Percentiles rank a stretch among this genome's conserved stretches.
These are phyloP conservation scores for Rhabdophis nuchalis DNA, from an alignment of 2,797 vertebrate species.

Conservation along the genomic window DNA sequence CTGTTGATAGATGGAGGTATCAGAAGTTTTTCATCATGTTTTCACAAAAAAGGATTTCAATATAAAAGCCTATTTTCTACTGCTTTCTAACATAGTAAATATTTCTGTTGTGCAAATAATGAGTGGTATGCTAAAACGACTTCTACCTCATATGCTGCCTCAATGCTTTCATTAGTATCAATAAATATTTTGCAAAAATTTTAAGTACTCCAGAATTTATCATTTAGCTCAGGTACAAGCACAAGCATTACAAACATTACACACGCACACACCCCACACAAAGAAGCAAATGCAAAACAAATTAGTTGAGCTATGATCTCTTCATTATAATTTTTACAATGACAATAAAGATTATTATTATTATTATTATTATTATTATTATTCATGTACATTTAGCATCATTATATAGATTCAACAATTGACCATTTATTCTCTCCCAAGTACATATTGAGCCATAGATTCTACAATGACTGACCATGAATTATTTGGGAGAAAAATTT, in stretches of 20 bases:
- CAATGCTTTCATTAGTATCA: background rate
- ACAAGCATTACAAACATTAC: background rate
- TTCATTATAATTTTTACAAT: too few species aligned
- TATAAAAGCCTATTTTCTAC: conserved; percentile 36
- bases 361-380: too few species aligned
- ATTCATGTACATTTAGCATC: background rate
- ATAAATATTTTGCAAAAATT: background rate
- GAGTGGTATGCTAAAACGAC: conserved; percentile 48
- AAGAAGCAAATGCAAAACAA: background rate
- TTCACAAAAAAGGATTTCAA: conserved; percentile 35
- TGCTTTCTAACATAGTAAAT: conserved; percentile 29
- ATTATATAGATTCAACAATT: background rate
- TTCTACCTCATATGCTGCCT: conserved; percentile 7
- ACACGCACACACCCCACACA: background rate
- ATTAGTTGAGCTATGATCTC: background rate
- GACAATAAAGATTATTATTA: too few species aligned
- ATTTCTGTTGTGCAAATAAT: conserved; percentile 31
- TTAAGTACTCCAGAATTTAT: background rate
- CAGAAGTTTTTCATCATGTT: conserved; percentile 2
- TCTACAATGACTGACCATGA: background rate
- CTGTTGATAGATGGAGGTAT: conserved; percentile 35
- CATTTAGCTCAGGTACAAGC: background rate
- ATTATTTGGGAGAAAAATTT: background rate
- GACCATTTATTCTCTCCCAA: background rate
- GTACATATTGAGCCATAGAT: background rate